A percentile compares a stretch with the other conserved stretches of the same genome.
Evolutionary conservation across 2,113 vertebrate species (phyloP).

Genomic region (Lamprologus sp.): DNA sequence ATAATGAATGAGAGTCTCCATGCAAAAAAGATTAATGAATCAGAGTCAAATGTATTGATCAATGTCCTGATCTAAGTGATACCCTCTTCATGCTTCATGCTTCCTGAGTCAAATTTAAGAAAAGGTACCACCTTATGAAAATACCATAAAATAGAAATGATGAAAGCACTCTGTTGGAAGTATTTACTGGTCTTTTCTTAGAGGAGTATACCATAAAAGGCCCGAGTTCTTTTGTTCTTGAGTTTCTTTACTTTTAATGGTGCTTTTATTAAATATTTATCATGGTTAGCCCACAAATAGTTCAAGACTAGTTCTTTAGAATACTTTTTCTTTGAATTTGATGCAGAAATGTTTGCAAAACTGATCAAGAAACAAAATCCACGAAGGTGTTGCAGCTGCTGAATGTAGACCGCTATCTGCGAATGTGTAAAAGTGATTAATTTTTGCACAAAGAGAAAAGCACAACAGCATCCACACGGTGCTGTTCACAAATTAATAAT

Average conservation of each 20-base stretch:
- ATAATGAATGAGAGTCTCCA: background rate
- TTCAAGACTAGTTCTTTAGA: background rate
- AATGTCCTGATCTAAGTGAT: background rate
- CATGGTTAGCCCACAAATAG: background rate
- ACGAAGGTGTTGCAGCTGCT: background rate
- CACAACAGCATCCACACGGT: background rate
- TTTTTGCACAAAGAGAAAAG: background rate
- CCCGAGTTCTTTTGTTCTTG: background rate
- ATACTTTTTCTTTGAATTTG: background rate
- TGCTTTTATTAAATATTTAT: background rate
- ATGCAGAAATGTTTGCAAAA: background rate
- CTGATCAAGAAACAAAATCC: background rate
- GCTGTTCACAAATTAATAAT: conserved; percentile 41
- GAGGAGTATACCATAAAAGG: background rate
- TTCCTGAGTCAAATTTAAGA: background rate
- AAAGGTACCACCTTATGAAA: background rate
- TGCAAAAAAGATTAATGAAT: conserved; percentile 14
- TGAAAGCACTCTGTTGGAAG: background rate
- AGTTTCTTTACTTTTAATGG: background rate
- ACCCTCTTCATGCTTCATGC: background rate
- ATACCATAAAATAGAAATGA: background rate
- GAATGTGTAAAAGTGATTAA: background rate
- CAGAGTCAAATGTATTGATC: background rate
- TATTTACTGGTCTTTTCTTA: background rate
- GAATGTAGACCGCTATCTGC: background rate